These are phyloP conservation scores for Solen grandis DNA, from an alignment of 1,140 invertebrate species.

Conservation along the genomic window DNA sequence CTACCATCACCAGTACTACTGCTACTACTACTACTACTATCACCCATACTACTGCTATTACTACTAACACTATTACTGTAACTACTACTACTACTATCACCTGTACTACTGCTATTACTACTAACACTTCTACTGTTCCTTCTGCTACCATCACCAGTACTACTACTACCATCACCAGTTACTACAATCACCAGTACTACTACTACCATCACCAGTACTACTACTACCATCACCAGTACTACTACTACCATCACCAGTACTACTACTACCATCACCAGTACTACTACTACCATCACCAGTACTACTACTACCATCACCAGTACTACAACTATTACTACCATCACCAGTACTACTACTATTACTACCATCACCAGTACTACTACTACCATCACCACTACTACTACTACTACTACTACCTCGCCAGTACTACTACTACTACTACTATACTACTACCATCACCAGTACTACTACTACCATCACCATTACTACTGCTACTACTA, in stretches of 20 bases:
- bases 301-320: not conserved
- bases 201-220: not conserved
- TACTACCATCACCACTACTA: not conserved
- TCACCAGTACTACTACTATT: slow-evolving; percentile 9
- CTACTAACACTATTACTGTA: not conserved
- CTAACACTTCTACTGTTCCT: not conserved
- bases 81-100: slow-evolving; percentile 6
- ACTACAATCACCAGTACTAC: too few relatives aligned
- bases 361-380: not conserved
- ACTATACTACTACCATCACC: not conserved
- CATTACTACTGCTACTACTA: slow-evolving; percentile 6
- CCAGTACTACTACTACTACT: too few relatives aligned
- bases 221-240: slow-evolving; percentile 1
- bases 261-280: not conserved
- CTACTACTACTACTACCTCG: not conserved
- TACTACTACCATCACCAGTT: not conserved
- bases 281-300: slow-evolving; percentile 10
- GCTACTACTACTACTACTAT: not conserved
- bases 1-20: not conserved
- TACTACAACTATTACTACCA: slow-evolving; percentile 2
- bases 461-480: not conserved
- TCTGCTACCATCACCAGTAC: too few relatives aligned
- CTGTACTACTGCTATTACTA: not conserved
- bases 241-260: slow-evolving; percentile 18
- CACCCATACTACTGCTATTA: not conserved